phyloP scores from a whole-genome alignment of 2,113 vertebrate genomes.

The Artemisiospiza belli region DNA sequence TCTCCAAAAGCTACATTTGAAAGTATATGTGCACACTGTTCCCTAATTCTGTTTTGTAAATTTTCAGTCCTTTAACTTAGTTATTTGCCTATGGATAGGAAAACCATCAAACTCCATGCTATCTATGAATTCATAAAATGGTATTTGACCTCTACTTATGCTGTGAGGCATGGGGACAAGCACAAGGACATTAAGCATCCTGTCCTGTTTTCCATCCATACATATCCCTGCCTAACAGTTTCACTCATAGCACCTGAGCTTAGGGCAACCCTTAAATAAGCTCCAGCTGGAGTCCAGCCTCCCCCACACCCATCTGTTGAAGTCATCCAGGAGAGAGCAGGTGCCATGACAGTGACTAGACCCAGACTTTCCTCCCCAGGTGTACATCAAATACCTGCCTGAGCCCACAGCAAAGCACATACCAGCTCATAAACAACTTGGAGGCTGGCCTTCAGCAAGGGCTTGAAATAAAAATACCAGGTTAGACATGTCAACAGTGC shows the following conservation, averaged over 20 bases:
- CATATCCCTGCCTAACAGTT: neutral
- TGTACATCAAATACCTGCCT: neutral
- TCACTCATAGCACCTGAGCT: neutral
- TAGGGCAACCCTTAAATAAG: neutral
- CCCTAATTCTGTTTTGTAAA: neutral
- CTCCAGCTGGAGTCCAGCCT: neutral
- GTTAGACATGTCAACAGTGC: neutral
- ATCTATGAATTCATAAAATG: neutral
- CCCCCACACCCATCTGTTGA: neutral
- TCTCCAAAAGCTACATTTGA: neutral
- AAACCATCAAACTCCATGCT: neutral
- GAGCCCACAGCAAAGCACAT: neutral
- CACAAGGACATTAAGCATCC: neutral
- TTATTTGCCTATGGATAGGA: neutral
- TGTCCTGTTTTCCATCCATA: neutral
- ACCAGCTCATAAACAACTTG: neutral
- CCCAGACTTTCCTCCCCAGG: neutral
- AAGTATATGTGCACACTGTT: neutral
- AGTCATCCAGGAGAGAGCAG: neutral
- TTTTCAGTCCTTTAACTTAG: neutral
- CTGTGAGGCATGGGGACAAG: neutral
- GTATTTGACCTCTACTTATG: neutral
- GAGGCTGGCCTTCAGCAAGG: neutral
- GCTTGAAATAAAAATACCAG: neutral
- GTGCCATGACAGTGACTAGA: neutral